Percentiles rank a stretch among this genome's conserved stretches.
phyloP scores from a whole-genome alignment of 2,113 vertebrate genomes.

The Dasyurus viverrinus region DNA sequence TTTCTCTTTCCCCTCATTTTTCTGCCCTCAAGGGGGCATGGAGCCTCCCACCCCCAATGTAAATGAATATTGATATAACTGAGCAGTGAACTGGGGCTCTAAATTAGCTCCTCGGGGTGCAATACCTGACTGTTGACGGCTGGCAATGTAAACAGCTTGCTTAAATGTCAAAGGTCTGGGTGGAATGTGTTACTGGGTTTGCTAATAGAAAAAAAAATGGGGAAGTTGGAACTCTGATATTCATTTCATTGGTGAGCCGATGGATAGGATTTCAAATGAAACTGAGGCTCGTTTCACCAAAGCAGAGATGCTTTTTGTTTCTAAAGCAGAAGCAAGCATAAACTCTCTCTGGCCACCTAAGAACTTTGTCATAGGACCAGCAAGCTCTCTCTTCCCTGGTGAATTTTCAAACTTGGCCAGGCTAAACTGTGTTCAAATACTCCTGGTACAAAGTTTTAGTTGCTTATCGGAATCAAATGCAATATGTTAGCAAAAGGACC shows the following conservation, averaged over 20 bases:
- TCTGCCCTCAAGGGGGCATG: neutral
- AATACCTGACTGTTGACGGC: slow-evolving; percentile 40
- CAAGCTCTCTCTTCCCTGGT: slow-evolving; percentile 55
- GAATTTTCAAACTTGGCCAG: slow-evolving; percentile 65
- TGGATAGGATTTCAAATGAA: slow-evolving; percentile 41
- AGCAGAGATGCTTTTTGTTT: slow-evolving; percentile 45
- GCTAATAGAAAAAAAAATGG: neutral
- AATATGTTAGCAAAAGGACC: slow-evolving; percentile 62
- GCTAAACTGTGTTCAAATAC: slow-evolving; percentile 51
- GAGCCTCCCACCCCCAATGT: neutral
- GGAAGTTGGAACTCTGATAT: neutral
- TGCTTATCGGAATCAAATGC: slow-evolving; percentile 59
- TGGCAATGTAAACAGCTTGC: slow-evolving; percentile 46
- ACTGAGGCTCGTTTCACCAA: slow-evolving; percentile 48
- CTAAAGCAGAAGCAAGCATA: slow-evolving; percentile 52
- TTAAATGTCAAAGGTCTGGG: slow-evolving; percentile 37
- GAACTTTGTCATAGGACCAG: slow-evolving; percentile 41
- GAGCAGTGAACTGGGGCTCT: slow-evolving; percentile 5
- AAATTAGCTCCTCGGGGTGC: neutral
- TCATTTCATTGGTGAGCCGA: neutral
- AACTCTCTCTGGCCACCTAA: slow-evolving; percentile 54
- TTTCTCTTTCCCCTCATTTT: slow-evolving; percentile 26
- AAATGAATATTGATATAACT: slow-evolving; percentile 34
- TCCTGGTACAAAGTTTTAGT: slow-evolving; percentile 49
- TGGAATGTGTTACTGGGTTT: neutral